Base-by-base conservation (phyloP, 2,797 vertebrate species). In the Danio choprae region DNA sequence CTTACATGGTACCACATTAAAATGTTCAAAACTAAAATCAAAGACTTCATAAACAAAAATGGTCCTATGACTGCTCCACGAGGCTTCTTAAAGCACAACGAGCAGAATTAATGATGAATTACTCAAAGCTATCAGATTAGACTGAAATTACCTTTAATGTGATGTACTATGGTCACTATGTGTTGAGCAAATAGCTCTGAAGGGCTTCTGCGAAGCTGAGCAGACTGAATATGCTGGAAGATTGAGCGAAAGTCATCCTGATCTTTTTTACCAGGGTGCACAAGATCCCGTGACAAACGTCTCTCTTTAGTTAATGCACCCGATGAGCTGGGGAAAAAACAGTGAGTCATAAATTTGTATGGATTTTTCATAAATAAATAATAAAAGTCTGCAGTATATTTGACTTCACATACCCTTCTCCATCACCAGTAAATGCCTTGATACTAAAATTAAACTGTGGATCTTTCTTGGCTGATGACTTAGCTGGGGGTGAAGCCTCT, bases 121-220 rank as follows among this genome's bases (percentile, higher is more conserved):
- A 3, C 41, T 7, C 3, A 63, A 1, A 40, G 71, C 12, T 48
- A 69, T 0, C 29, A 73, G 16, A 13, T 9, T 65, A 40, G 51
- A 12, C 22, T 6, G 40, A 75, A 89, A 89, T 81, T 90, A 97
- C 98, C 98, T 98, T 98, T 97, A 77, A 99, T 98, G 48, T 98
- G 98, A 85, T 99, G 98, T 87, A 99, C 97, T 48, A 99, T 98
- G 4, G 96, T 97, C 92, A 99, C 98, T 68, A 99, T 97, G 85
- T 99, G 98, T 88, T 99, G 98, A 84, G 97, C 97, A 84, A 99
- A 99, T 41, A 99, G 91, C 83, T 99, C 98, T 0, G 96, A 96
- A 3, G 97, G 97, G 84, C 96, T 99, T 18, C 95, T 91, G 59
- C 95, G 95, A 9, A 98, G 95, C 92, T 98, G 97, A 20, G 95